A percentile compares a stretch with the other conserved stretches of the same genome.
These are phyloP conservation scores for Gouania willdenowi DNA, from an alignment of 2,797 vertebrate genomes.

Conservation along the genomic window DNA sequence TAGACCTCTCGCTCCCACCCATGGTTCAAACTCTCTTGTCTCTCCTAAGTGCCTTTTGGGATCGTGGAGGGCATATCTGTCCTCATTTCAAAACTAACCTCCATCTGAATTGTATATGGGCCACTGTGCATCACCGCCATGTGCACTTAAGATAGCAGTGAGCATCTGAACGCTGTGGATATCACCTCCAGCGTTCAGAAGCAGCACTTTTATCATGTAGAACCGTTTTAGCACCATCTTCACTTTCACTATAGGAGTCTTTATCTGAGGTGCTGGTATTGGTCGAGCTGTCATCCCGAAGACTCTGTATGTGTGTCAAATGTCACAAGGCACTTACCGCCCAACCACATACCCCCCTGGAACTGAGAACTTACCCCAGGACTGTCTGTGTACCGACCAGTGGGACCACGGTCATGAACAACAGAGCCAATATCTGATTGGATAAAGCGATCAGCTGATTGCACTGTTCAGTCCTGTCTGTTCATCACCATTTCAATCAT, in stretches of 20 bases:
- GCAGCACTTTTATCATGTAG: conserved; percentile 48
- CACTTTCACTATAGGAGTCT: conserved; percentile 40
- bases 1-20: conserved; percentile 8
- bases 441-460: too few relatives aligned
- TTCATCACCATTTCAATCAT: too few relatives aligned
- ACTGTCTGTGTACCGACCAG: too few relatives aligned
- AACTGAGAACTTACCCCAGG: too few relatives aligned
- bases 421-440: too few relatives aligned
- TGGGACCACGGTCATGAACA: too few relatives aligned
- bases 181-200: conserved; percentile 28
- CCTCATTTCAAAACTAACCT: conserved; percentile 26
- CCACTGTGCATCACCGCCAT: conserved; percentile 26
- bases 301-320: too few relatives aligned
- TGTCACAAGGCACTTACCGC: too few relatives aligned
- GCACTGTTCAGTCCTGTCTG: too few relatives aligned
- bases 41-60: conserved; percentile 21
- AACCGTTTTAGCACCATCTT: conserved; percentile 40
- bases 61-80: conserved; percentile 26
- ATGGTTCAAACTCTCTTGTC: conserved; percentile 36
- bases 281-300: conserved; percentile 36
- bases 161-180: conserved; percentile 22
- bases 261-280: conserved; percentile 55
- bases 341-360: neutral
- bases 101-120: conserved; percentile 45
- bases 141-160: conserved; percentile 56